Percentiles rank a stretch among this genome's conserved stretches.
Evolutionary conservation across 2,797 vertebrate genomes (phyloP).

Genomic region (Antennarius maculatus): DNA sequence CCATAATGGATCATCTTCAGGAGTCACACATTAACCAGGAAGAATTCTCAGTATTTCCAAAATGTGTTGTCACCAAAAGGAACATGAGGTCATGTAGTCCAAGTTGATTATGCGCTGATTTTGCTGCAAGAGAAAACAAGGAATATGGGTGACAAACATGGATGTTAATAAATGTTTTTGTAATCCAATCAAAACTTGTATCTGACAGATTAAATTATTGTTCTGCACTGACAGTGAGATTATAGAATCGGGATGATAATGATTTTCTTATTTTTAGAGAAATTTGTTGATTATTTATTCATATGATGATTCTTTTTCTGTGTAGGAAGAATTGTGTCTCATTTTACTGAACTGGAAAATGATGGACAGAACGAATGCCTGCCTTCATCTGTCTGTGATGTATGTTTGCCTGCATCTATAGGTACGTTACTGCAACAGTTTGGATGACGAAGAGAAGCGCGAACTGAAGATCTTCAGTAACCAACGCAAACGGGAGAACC

Average conservation of each 20-base stretch:
- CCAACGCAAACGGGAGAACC: conserved; percentile 95
- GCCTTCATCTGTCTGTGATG: neutral
- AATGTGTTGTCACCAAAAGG: neutral
- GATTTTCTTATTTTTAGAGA: neutral
- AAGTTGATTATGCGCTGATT: neutral
- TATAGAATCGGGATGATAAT: too few species aligned
- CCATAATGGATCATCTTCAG: too few species aligned
- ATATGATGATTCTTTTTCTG: neutral
- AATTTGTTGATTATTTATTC: neutral
- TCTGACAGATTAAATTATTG: too few species aligned
- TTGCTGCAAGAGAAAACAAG: too few species aligned
- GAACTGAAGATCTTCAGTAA: conserved; percentile 98
- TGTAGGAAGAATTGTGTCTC: neutral
- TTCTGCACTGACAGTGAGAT: too few species aligned
- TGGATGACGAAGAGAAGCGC: conserved; percentile 97
- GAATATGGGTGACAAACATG: too few species aligned
- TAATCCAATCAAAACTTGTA: too few species aligned
- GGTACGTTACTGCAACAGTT: conserved; percentile 95
- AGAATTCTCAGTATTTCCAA: neutral
- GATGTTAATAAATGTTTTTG: too few species aligned
- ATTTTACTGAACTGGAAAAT: conserved; percentile 6
- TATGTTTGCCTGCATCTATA: conserved; percentile 53
- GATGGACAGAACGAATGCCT: neutral
- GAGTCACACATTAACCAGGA: too few species aligned
- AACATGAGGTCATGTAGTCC: neutral